phyloP scores from a whole-genome alignment of 2,888 invertebrate species.

The Eucera pruinosa region DNA sequence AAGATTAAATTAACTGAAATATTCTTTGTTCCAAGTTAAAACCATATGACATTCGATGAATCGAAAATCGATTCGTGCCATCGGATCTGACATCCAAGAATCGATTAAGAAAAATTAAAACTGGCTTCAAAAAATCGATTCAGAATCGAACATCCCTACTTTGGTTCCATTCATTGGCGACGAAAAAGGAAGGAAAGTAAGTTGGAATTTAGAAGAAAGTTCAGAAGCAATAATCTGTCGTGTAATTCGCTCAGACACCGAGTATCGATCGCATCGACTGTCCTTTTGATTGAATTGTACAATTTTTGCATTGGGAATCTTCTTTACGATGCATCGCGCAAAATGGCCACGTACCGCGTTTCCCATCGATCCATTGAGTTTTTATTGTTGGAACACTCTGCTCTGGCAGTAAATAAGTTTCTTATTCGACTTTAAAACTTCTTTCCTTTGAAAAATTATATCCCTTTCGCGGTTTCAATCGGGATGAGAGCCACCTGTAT shows the following conservation, averaged over 20 bases:
- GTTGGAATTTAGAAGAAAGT: not conserved
- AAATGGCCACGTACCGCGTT: not conserved
- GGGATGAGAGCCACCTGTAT: too few species aligned
- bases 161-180: too few species aligned
- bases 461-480: not conserved
- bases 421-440: slow-evolving; percentile 2
- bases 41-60: too few species aligned
- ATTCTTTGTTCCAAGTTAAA: too few species aligned
- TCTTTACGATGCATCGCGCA: slow-evolving; percentile 5
- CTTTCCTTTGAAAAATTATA: slow-evolving; percentile 4
- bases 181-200: too few species aligned
- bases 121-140: too few species aligned
- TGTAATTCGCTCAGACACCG: slow-evolving; percentile 30
- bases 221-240: slow-evolving; percentile 5
- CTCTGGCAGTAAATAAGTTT: slow-evolving; percentile 1
- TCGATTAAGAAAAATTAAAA: too few species aligned
- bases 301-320: slow-evolving; percentile 34
- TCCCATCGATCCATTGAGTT: slow-evolving; percentile 3
- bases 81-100: too few species aligned
- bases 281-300: slow-evolving; percentile 31
- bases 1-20: too few species aligned
- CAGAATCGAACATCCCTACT: too few species aligned
- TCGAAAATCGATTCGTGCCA: too few species aligned
- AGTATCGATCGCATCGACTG: slow-evolving; percentile 29
- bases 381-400: not conserved